Evolutionary conservation across 2,888 invertebrate species (phyloP), one percentile per base, ranked within the genome.

Genomic region (Dyspetes luteomarginatus): DNA sequence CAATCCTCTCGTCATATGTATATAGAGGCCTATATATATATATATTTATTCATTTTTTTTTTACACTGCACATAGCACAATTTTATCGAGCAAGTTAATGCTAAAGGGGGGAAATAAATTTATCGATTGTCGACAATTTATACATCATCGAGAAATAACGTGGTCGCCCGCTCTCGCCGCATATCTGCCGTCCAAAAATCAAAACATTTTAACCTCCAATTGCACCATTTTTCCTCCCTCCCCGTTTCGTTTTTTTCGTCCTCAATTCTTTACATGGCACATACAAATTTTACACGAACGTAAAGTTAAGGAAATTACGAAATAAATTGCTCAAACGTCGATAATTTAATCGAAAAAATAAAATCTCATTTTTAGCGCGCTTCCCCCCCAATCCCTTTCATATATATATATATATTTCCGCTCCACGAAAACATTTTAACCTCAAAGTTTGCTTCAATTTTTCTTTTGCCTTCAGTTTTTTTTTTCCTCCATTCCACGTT

Each of bases 1-100:
- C n/a, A n/a, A n/a, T n/a, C n/a, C n/a, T n/a, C 81, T 81, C 82
- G 30, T 73, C 72, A 55, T 79, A 62, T 55, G 67, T 48, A n/a
- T n/a, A n/a, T n/a, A n/a, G n/a, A n/a, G n/a, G n/a, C n/a, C n/a
- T n/a, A n/a, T n/a, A n/a, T n/a, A n/a, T n/a, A n/a, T n/a, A n/a
- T 62, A 76, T 76, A 80, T 78, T 71, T 58, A 62, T 64, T 60
- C 55, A 28, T 19, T 58, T 52, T 58, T 62, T 62, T 58, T 58
- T 28, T 30, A 62, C 55, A 55, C 26, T 48, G 15, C 48, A 15
- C 36, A 48, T 19, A 48, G 4, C 43, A 45, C 48, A 48, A 17
- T 24, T 45, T 24, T 64, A 30, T 12, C 15, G 2, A 28, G 7
- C 4, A 15, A 48, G n/a, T n/a, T n/a, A n/a, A n/a, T n/a, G n/a